These are phyloP conservation scores for Ypsolopha scabrella DNA, from an alignment of 2,888 invertebrate genomes.

Conservation along the genomic window DNA sequence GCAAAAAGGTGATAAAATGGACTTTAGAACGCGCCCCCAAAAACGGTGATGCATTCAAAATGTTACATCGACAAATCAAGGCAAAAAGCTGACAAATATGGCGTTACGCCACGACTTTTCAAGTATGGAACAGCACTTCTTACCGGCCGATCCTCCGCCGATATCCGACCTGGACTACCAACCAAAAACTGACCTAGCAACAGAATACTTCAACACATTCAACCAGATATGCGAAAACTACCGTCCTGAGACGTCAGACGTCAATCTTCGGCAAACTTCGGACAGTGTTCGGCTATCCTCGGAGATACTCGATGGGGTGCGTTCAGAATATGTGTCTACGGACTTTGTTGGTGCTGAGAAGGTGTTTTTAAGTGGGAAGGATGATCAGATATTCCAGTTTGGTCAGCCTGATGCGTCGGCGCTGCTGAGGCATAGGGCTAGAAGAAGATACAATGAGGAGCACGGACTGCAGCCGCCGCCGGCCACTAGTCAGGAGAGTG, in stretches of 20 bases:
- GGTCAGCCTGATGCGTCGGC: constrained; percentile 74
- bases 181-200: constrained; percentile 44
- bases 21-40: too few species aligned
- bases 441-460: constrained; percentile 55
- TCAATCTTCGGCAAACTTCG: constrained; percentile 48
- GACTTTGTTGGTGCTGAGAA: constrained; percentile 44
- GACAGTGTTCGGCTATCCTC: constrained; percentile 48
- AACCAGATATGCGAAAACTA: constrained; percentile 59
- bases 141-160: constrained; percentile 71
- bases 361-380: constrained; percentile 39
- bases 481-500: constrained; percentile 62
- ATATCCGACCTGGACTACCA: constrained; percentile 43
- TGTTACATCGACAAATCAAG: background rate
- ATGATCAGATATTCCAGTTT: constrained; percentile 56
- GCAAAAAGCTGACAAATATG: constrained; percentile 24
- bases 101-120: constrained; percentile 43
- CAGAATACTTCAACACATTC: constrained; percentile 61
- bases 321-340: constrained; percentile 27
- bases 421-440: constrained; percentile 60
- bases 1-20: too few species aligned
- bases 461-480: constrained; percentile 50
- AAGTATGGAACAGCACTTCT: constrained; percentile 59
- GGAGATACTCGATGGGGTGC: constrained; percentile 47
- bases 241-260: constrained; percentile 35
- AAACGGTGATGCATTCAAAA: background rate